A percentile compares a stretch with the other conserved stretches of the same genome.
These are phyloP conservation scores for Heteromyza rotundicornis DNA, from an alignment of 2,888 invertebrate species.

Conservation along the genomic window DNA sequence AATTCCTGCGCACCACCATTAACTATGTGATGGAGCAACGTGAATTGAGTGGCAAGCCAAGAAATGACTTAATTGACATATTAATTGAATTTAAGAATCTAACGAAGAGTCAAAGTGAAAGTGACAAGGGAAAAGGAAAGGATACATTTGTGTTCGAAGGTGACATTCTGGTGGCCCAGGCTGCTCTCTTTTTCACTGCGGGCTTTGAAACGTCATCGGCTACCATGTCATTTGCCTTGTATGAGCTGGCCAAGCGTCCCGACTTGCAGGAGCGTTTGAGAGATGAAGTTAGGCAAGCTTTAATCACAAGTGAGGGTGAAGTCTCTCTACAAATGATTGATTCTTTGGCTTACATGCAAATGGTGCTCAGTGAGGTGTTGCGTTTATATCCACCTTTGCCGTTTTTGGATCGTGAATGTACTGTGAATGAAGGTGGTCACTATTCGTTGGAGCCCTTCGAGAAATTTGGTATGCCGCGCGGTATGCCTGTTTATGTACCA, in stretches of 20 bases:
- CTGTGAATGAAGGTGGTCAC: conserved; percentile 28
- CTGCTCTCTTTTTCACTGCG: conserved; percentile 60
- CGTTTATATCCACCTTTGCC: conserved; percentile 60
- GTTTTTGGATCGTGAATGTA: conserved; percentile 58
- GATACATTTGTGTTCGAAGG: conserved; percentile 51
- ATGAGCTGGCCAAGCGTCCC: conserved; percentile 60
- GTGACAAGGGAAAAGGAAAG: conserved; percentile 23
- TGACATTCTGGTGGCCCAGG: conserved; percentile 59
- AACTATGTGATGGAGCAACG: conserved; percentile 62
- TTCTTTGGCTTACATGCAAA: conserved; percentile 63
- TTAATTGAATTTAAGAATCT: conserved; percentile 62
- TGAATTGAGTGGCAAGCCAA: conserved; percentile 52
- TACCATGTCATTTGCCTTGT: conserved; percentile 62
- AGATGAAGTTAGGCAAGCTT: conserved; percentile 59
- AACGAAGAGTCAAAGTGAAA: conserved; percentile 45
- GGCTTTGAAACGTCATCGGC: conserved; percentile 62
- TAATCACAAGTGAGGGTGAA: conserved; percentile 53
- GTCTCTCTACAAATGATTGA: conserved; percentile 60
- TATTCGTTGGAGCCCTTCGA: conserved; percentile 50
- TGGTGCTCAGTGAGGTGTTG: conserved; percentile 56
- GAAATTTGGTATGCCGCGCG: conserved; percentile 47
- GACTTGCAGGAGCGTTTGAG: conserved; percentile 61
- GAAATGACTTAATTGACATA: conserved; percentile 65
- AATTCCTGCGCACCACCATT: conserved; percentile 61
- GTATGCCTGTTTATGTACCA: conserved; percentile 58